Percentiles rank a stretch among this genome's conserved stretches.
Evolutionary conservation across 2,113 vertebrate species (phyloP).

Genomic region (Galemys pyrenaicus): DNA sequence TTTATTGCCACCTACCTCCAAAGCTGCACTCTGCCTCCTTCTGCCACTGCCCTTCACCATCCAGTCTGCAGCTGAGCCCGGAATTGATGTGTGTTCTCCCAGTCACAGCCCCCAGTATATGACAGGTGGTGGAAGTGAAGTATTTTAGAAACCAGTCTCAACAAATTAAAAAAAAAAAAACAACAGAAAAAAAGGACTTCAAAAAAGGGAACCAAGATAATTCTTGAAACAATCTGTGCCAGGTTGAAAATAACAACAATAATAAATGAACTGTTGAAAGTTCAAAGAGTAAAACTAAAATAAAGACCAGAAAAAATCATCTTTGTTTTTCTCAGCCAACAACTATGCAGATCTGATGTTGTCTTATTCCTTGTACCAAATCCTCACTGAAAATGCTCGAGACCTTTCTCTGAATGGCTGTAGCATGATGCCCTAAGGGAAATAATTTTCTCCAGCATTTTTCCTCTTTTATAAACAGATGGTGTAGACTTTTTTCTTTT

Average conservation of each 20-base stretch:
- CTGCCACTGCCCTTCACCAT: not conserved
- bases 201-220: slow-evolving; percentile 62
- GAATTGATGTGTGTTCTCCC: not conserved
- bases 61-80: slow-evolving; percentile 18
- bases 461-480: slow-evolving; percentile 59
- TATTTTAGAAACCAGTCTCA: slow-evolving; percentile 10
- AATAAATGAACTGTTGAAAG: slow-evolving; percentile 67
- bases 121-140: slow-evolving; percentile 48
- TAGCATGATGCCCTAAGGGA: slow-evolving; percentile 5
- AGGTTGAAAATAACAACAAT: slow-evolving; percentile 51
- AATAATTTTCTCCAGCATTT: slow-evolving; percentile 20
- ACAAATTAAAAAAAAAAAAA: not conserved
- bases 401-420: slow-evolving; percentile 3
- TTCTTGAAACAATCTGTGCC: slow-evolving; percentile 63
- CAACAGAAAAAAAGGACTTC: slow-evolving; percentile 2
- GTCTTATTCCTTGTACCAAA: not conserved
- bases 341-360: not conserved
- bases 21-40: not conserved
- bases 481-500: not conserved
- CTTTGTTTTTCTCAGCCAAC: slow-evolving; percentile 37
- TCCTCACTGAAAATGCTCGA: slow-evolving; percentile 19
- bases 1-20: slow-evolving; percentile 70
- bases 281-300: slow-evolving; percentile 75
- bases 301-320: slow-evolving; percentile 58
- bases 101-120: not conserved